phyloP scores from a whole-genome alignment of 2,113 vertebrate genomes.

The Alexandromys fortis region DNA sequence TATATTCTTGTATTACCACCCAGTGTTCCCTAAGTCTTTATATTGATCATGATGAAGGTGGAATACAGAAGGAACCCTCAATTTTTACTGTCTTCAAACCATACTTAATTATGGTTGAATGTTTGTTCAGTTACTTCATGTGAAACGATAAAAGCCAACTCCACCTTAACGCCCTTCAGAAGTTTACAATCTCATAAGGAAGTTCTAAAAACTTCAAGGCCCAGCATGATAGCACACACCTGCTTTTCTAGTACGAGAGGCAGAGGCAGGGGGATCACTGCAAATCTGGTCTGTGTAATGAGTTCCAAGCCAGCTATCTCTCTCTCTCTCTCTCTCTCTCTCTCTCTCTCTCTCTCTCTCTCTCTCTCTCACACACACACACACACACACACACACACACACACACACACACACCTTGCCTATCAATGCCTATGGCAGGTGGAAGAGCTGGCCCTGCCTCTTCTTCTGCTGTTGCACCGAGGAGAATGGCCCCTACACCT shows the following conservation, averaged over 20 bases:
- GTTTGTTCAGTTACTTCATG: background rate
- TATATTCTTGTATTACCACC: background rate
- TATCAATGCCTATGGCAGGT: no score
- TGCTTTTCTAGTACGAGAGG: background rate
- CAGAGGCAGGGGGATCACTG: background rate
- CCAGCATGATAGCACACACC: background rate
- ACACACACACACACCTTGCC: no score
- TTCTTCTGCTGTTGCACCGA: no score
- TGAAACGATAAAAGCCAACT: background rate
- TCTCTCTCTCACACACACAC: no score
- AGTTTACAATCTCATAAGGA: conserved; percentile 16
- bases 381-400: no score
- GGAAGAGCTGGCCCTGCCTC: no score
- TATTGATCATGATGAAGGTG: background rate
- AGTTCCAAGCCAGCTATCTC: background rate
- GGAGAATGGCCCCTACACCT: background rate
- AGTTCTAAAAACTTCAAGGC: background rate
- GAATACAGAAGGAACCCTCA: background rate
- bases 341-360: no score
- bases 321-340: no score
- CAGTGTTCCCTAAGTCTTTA: background rate
- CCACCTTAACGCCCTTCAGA: background rate
- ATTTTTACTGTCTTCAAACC: background rate
- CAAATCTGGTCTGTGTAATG: background rate
- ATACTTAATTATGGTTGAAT: background rate